Evolutionary conservation across 2,888 invertebrate species (phyloP), one percentile per base, ranked within the genome.

Genomic region (Octodonta nipae): DNA sequence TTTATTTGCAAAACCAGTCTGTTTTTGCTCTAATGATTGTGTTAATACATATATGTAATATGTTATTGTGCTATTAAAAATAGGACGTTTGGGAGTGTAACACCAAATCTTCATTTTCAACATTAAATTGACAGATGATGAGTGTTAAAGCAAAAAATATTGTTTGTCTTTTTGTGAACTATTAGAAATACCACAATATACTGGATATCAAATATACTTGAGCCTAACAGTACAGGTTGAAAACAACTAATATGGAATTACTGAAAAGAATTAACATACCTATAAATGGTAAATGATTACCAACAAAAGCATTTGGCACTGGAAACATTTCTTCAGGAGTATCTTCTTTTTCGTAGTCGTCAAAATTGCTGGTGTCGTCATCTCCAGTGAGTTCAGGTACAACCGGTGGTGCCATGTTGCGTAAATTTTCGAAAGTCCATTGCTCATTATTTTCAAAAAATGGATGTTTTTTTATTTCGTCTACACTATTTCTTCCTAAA

Each of bases 361-460:
- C 96, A 65, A 99, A 99, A 65, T 98, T 91, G 49, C 91, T 84
- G 0, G 98, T 95, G 61, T 99, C 98, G 58, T 93, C 93, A 58
- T 99, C 98, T 42, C 93, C 84, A 11, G 77, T 74, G 33, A 99
- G 66, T 56, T 96, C 93, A 8, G 96, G 96, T 8, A 96, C 91
- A 6, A 96, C 91, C 0, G 98, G 98, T 2, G 98, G 95, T 26
- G 87, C 84, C 44, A 92, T 83, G 56, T 92, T 83, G 38, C 93
- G 69, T 38, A 99, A 75, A 59, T 86, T 96, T 33, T 89, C 88
- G 66, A 96, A 99, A 32, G 87, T 88, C 96, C 96, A 99, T 47
- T 91, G 86, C 55, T 93, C 89, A 62, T 93, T 93, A 63, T 95
- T 96, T 41, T 77, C 73, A 63, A 99, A 99, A 63, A 99, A 99